Evolutionary conservation across 2,888 invertebrate species (phyloP).

Genomic region (Xestia sexstrigata): DNA sequence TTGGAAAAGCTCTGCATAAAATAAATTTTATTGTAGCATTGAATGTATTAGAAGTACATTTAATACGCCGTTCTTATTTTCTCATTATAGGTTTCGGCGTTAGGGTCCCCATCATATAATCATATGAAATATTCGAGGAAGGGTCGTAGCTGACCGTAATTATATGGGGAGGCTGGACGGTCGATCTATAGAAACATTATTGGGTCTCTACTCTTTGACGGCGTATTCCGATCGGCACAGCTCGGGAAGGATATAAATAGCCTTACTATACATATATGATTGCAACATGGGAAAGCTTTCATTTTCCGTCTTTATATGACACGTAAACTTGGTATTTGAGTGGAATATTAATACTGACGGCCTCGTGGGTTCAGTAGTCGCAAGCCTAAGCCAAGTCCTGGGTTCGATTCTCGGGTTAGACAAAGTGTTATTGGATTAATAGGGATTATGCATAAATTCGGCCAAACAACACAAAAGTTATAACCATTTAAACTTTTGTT

Average conservation of each 20-base stretch:
- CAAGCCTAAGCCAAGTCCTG: too few species aligned
- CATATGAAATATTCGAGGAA: constrained; percentile 69
- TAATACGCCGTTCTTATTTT: constrained; percentile 11
- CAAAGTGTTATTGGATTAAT: too few species aligned
- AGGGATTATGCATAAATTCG: too few species aligned
- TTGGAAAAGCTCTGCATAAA: background rate
- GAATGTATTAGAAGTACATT: background rate
- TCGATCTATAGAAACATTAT: constrained; percentile 72
- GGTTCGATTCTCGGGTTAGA: too few species aligned
- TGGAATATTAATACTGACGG: constrained; percentile 42
- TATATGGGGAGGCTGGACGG: constrained; percentile 70
- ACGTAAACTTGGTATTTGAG: constrained; percentile 36
- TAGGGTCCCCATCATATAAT: constrained; percentile 67
- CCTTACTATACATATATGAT: constrained; percentile 31
- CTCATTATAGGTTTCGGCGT: constrained; percentile 6
- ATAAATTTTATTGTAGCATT: constrained; percentile 18
- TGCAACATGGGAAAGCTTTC: constrained; percentile 52
- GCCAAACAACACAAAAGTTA: too few species aligned
- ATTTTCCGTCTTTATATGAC: constrained; percentile 28
- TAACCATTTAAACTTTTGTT: too few species aligned
- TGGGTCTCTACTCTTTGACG: constrained; percentile 64
- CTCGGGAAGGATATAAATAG: constrained; percentile 40
- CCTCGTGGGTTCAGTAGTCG: too few species aligned
- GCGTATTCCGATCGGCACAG: constrained; percentile 52
- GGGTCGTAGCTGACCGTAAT: constrained; percentile 71